These are phyloP conservation scores for Prunella himalayana DNA, from an alignment of 2,113 vertebrate species.

Conservation along the genomic window DNA sequence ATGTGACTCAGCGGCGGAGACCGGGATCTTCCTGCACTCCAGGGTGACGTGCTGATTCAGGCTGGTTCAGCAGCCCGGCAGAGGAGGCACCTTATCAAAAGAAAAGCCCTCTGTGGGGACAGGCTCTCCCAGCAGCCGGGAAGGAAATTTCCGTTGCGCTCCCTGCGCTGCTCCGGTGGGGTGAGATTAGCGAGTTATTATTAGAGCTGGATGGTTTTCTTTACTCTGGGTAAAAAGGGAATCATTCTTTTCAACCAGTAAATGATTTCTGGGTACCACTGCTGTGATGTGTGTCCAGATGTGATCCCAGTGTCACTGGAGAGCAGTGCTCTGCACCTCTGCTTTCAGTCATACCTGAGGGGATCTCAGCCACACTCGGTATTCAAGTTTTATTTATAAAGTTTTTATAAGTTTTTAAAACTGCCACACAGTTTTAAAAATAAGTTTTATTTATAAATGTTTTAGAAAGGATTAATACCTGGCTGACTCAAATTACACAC, in stretches of 20 bases:
- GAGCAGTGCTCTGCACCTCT: neutral
- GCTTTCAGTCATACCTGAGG: neutral
- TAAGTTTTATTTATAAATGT: neutral
- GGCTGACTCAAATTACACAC: neutral
- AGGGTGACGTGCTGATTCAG: slow-evolving; percentile 74
- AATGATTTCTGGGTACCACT: neutral
- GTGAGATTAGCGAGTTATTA: neutral
- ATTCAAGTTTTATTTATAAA: neutral
- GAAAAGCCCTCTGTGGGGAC: slow-evolving; percentile 46
- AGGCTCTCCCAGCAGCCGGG: neutral
- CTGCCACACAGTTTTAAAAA: no score
- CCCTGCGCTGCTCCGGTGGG: neutral
- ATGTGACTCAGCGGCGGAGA: slow-evolving; percentile 78
- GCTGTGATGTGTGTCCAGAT: neutral
- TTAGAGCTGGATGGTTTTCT: neutral
- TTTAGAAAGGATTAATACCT: neutral
- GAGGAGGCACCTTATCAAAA: slow-evolving; percentile 69
- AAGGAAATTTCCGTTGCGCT: slow-evolving; percentile 11
- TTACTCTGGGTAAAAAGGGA: neutral
- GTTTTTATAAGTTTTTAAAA: no score
- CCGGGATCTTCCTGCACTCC: slow-evolving; percentile 67
- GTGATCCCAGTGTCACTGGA: neutral
- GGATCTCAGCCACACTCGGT: neutral
- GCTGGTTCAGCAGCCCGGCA: slow-evolving; percentile 33
- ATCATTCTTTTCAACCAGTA: neutral